These are phyloP conservation scores for Brachionus manjavacas DNA, from an alignment of 1,140 invertebrate genomes.

Conservation along the genomic window DNA sequence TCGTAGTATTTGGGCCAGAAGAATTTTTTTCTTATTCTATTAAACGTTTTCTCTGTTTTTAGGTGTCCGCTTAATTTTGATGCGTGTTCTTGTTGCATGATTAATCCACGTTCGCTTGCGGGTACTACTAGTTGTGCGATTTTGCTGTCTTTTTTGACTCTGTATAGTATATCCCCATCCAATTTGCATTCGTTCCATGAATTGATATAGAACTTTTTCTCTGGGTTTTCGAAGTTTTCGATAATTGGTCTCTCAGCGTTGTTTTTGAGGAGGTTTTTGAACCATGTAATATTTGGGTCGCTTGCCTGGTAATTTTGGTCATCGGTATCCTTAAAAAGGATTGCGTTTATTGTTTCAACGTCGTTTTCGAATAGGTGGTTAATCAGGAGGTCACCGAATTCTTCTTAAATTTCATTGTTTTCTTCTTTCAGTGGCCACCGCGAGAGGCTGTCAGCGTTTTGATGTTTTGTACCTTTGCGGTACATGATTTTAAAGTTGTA, in stretches of 20 bases:
- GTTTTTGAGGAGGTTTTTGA: too few species aligned
- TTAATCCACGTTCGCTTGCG: background rate
- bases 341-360: background rate
- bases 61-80: conserved; percentile 7
- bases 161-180: too few species aligned
- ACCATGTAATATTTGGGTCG: too few species aligned
- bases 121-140: conserved; percentile 13
- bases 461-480: background rate
- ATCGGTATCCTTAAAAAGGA: background rate
- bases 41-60: background rate
- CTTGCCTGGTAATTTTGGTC: background rate
- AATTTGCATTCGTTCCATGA: too few species aligned
- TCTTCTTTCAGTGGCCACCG: background rate
- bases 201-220: too few species aligned
- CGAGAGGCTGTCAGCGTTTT: background rate
- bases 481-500: background rate
- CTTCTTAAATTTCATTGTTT: background rate
- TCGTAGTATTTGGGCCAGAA: background rate
- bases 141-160: background rate
- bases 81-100: background rate
- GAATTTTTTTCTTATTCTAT: background rate
- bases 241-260: too few species aligned
- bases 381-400: background rate
- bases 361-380: background rate
- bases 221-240: too few species aligned